Evolutionary conservation across 2,797 vertebrate species (phyloP).

Genomic region (Falco novaeseelandiae): DNA sequence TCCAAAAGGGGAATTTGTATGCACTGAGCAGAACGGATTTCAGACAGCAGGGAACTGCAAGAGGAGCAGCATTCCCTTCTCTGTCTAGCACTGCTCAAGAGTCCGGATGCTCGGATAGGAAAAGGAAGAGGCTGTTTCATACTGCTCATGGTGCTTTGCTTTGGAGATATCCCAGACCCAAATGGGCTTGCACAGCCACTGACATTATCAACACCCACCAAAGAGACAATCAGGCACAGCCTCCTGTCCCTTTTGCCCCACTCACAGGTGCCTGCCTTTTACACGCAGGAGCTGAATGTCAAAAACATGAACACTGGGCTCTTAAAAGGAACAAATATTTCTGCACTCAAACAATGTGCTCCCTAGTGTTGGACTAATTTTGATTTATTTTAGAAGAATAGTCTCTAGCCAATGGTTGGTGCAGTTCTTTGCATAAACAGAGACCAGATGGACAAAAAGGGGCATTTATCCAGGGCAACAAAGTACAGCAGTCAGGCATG

Average conservation of each 20-base stretch:
- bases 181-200: background rate
- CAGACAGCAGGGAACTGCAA: background rate
- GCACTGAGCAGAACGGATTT: background rate
- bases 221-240: background rate
- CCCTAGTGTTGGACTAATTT: background rate
- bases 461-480: background rate
- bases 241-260: background rate
- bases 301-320: background rate
- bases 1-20: fast-evolving
- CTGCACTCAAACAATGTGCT: background rate
- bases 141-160: background rate
- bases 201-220: background rate
- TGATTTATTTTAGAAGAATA: background rate
- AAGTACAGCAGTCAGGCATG: background rate
- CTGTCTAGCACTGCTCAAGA: fast-evolving
- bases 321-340: background rate
- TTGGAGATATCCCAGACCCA: background rate
- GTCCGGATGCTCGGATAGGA: background rate
- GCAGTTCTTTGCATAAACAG: background rate
- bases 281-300: background rate
- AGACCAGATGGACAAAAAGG: background rate
- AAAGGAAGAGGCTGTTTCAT: background rate
- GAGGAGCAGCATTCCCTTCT: background rate
- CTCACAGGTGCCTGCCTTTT: background rate
- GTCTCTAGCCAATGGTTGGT: background rate